phyloP scores from a whole-genome alignment of 2,113 vertebrate species.

The Hystrix brachyura region DNA sequence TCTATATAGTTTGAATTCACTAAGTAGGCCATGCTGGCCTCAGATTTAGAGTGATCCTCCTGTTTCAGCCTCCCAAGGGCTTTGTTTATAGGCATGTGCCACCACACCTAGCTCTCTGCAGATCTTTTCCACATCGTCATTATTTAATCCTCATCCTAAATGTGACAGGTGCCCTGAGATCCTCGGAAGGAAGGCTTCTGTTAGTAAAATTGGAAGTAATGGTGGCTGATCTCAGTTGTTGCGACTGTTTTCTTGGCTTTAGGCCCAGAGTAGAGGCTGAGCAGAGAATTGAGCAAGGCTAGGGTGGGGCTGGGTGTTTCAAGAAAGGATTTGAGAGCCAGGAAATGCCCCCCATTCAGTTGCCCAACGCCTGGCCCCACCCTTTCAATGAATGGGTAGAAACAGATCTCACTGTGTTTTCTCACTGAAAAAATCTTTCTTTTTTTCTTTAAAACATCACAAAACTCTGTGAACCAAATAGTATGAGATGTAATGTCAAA shows the following conservation, averaged over 20 bases:
- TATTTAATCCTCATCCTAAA: background rate
- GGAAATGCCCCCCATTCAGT: background rate
- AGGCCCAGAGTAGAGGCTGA: background rate
- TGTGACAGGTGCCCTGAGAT: background rate
- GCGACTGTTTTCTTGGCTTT: background rate
- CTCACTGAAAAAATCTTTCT: background rate
- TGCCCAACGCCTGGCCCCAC: background rate
- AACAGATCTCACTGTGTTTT: background rate
- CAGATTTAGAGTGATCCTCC: background rate
- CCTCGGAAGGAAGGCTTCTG: background rate
- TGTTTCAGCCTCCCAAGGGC: background rate
- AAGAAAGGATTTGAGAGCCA: background rate
- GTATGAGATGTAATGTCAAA: background rate
- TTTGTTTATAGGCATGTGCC: background rate
- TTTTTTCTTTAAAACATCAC: background rate
- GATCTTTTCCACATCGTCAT: background rate
- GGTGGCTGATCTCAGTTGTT: background rate
- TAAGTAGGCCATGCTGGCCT: background rate
- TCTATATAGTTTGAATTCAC: background rate
- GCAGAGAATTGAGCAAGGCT: constrained; percentile 6
- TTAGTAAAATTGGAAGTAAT: background rate
- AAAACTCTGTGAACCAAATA: background rate
- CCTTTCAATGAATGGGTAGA: background rate
- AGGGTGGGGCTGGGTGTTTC: background rate
- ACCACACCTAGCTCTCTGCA: background rate